phyloP scores from a whole-genome alignment of 2,797 vertebrate species.

The Pantherophis vulpinus region DNA sequence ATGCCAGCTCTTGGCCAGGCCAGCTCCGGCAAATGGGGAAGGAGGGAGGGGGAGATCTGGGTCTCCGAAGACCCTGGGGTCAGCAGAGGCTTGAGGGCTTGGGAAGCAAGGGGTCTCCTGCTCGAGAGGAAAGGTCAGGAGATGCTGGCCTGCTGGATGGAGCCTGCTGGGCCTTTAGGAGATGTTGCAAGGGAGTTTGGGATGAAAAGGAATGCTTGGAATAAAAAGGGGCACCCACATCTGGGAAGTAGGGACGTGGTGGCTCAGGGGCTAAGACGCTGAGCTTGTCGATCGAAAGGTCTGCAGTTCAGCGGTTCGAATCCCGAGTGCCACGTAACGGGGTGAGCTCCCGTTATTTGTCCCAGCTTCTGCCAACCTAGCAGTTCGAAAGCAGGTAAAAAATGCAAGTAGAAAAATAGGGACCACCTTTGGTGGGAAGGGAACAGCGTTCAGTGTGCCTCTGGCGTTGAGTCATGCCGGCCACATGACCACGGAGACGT shows the following conservation, averaged over 20 bases:
- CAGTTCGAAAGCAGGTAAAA: too few relatives aligned
- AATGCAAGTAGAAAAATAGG: too few relatives aligned
- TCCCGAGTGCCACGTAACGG: too few relatives aligned
- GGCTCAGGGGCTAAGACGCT: too few relatives aligned
- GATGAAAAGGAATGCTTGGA: not conserved
- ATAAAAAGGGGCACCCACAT: not conserved
- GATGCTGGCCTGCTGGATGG: not conserved
- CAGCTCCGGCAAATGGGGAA: not conserved
- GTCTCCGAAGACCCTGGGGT: not conserved
- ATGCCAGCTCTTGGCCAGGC: not conserved
- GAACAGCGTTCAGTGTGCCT: too few relatives aligned
- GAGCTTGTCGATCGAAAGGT: too few relatives aligned
- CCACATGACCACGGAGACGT: too few relatives aligned
- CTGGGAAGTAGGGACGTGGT: not conserved
- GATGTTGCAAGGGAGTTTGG: not conserved
- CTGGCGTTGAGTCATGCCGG: too few relatives aligned
- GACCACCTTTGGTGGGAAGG: too few relatives aligned
- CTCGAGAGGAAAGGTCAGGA: not conserved
- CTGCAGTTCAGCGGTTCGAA: too few relatives aligned
- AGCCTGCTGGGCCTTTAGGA: not conserved
- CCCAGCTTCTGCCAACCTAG: too few relatives aligned
- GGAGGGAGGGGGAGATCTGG: not conserved
- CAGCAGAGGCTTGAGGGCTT: not conserved
- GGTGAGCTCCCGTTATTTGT: too few relatives aligned
- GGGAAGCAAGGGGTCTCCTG: not conserved